These are phyloP conservation scores for Oreochromis aureus DNA, from an alignment of 2,113 vertebrate genomes.

Conservation along the genomic window DNA sequence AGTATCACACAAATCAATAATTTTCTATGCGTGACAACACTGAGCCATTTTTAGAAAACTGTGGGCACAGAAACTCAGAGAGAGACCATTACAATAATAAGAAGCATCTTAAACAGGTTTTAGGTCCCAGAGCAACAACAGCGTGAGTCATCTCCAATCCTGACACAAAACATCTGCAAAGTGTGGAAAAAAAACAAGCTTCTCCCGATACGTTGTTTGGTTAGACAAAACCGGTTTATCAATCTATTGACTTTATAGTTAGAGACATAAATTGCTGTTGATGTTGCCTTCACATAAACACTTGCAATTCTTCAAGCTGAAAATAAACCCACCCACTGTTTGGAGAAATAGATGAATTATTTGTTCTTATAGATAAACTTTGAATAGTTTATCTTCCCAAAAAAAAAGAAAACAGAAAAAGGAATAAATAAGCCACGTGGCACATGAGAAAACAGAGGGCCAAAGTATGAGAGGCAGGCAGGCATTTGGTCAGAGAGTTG, in stretches of 20 bases:
- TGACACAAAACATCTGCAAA: constrained; percentile 37
- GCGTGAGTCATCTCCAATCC: constrained; percentile 6
- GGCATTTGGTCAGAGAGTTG: not conserved
- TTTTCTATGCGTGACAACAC: not conserved
- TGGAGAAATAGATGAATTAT: not conserved
- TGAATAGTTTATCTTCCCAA: not conserved
- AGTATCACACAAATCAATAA: constrained; percentile 10
- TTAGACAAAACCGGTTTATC: not conserved
- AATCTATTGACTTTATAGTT: not conserved
- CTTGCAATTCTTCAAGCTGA: not conserved
- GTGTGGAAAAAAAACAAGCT: not conserved
- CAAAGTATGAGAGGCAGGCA: not conserved
- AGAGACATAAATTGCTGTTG: not conserved
- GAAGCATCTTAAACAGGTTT: constrained; percentile 21
- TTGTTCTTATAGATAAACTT: not conserved
- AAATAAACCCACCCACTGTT: not conserved
- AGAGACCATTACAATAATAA: not conserved
- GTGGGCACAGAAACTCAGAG: not conserved
- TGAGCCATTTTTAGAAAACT: constrained; percentile 8
- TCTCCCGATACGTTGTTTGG: not conserved
- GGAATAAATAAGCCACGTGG: not conserved
- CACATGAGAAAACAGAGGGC: not conserved
- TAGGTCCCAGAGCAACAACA: not conserved
- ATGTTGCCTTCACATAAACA: not conserved
- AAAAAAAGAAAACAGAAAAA: not conserved